These are phyloP conservation scores for Oryctes rhinoceros DNA, from an alignment of 1,140 invertebrate genomes.

Conservation along the genomic window DNA sequence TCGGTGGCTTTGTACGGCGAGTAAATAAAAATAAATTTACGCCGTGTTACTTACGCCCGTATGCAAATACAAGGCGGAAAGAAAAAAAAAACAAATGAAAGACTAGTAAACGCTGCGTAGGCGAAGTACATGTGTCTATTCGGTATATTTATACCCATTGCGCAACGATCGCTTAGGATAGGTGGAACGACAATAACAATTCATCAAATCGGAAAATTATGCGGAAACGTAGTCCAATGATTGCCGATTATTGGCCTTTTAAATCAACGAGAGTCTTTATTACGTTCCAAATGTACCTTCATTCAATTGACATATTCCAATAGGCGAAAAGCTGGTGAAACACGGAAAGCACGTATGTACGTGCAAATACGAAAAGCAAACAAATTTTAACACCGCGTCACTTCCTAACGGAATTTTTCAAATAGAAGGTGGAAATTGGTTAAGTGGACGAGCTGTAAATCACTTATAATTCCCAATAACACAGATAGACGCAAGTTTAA, in stretches of 20 bases:
- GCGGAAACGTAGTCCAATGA: background rate
- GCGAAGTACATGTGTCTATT: background rate
- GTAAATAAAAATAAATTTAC: background rate
- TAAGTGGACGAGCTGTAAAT: no score
- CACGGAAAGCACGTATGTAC: no score
- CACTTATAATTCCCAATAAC: no score
- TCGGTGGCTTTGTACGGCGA: background rate
- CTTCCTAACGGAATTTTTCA: no score
- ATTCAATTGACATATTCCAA: no score
- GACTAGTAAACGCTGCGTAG: conserved; percentile 1
- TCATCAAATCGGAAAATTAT: conserved; percentile 15
- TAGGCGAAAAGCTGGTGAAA: no score
- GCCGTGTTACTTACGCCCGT: background rate
- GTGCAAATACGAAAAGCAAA: no score
- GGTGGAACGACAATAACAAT: background rate
- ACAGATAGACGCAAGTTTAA: no score
- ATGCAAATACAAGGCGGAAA: background rate
- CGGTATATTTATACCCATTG: background rate
- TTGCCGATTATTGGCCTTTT: background rate
- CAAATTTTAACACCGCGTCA: no score
- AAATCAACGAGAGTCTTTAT: background rate
- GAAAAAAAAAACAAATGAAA: background rate
- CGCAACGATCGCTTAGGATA: background rate
- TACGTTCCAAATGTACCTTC: background rate
- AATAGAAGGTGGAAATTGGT: no score